Base-by-base conservation (phyloP, 2,797 vertebrate species). In the Corythornis leucogaster region DNA sequence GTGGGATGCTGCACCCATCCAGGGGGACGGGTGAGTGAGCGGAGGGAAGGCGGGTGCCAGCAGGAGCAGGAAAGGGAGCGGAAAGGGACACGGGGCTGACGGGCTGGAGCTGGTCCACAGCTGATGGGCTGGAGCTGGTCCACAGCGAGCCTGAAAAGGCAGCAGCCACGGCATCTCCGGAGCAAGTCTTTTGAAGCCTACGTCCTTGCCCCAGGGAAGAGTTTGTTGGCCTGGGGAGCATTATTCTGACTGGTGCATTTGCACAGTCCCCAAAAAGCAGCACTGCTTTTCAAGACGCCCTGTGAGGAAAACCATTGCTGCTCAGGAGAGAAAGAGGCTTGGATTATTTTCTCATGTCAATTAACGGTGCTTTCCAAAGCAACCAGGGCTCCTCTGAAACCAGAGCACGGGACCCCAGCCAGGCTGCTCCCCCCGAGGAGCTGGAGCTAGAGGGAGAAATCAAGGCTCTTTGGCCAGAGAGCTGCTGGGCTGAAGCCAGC, bases 281-380 rank as follows among this genome's bases (percentile, higher is more conserved):
- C 0, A 0, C 53, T 77, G 90, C 84, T 85, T 94, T 94, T 92
- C 90, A 89, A 48, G 88, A 42, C 14, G 0, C 31, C 61, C 87
- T 66, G 90, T 53, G 80, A 94, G 85, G 94, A 91, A 85, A 94
- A 51, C 80, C 87, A 63, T 74, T 71, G 62, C 90, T 82, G 80
- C 85, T 58, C 4, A 11, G 69, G 82, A 86, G 93, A 90, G 87
- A 96, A 94, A 84, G 66, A 68, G 82, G 42, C 74, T 67, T 35
- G 94, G 81, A 93, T 94, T 80, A 92, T 95, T 96, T 96, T 96
- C 95, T 94, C 93, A 89, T 96, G 95, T 94, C 93, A 95, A 92
- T 94, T 93, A 94, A 90, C 4, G 0, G 66, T 6, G 11, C 59
- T 95, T 95, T 93, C 86, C 88, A 94, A 96, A 96, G 90, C 78